phyloP scores from a whole-genome alignment of 2,888 invertebrate species.

The Watsonalla cultraria region DNA sequence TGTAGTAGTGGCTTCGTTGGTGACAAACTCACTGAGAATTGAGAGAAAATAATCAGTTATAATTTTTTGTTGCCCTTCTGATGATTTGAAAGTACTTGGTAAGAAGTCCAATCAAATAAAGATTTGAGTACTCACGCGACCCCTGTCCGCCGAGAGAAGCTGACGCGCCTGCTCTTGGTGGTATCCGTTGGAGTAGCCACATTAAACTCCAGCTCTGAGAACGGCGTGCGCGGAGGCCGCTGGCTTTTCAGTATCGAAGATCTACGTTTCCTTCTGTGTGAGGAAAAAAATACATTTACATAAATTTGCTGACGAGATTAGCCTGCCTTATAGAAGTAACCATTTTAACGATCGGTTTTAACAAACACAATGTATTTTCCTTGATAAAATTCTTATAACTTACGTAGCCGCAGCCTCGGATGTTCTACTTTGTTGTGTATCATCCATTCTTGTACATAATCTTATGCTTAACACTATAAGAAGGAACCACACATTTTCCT shows the following conservation, averaged over 20 bases:
- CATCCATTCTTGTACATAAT: conserved; percentile 43
- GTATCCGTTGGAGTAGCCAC: conserved; percentile 65
- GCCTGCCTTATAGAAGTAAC: too few relatives aligned
- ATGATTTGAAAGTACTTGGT: too few relatives aligned
- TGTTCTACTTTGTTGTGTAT: conserved; percentile 40
- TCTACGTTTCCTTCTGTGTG: conserved; percentile 57
- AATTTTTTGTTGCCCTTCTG: too few relatives aligned
- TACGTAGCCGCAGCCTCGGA: conserved; percentile 54
- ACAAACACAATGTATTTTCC: too few relatives aligned
- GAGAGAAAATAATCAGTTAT: too few relatives aligned
- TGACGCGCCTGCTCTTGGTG: conserved; percentile 63
- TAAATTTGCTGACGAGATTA: too few relatives aligned
- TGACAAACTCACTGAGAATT: conserved; percentile 56
- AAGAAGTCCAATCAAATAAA: background rate
- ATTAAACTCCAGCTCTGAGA: conserved; percentile 67
- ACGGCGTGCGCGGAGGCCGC: conserved; percentile 59
- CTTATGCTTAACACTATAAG: background rate
- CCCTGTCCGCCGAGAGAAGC: conserved; percentile 60
- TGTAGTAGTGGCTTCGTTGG: conserved; percentile 67
- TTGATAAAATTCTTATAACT: conserved; percentile 24
- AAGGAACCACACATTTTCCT: background rate
- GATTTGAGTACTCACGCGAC: conserved; percentile 51
- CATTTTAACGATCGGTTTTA: too few relatives aligned
- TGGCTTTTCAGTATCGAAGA: conserved; percentile 68
- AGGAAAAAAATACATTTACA: too few relatives aligned